Base-by-base conservation (phyloP, 92 coral and sea anemone genomes). In the Plumapathes pennacea region DNA sequence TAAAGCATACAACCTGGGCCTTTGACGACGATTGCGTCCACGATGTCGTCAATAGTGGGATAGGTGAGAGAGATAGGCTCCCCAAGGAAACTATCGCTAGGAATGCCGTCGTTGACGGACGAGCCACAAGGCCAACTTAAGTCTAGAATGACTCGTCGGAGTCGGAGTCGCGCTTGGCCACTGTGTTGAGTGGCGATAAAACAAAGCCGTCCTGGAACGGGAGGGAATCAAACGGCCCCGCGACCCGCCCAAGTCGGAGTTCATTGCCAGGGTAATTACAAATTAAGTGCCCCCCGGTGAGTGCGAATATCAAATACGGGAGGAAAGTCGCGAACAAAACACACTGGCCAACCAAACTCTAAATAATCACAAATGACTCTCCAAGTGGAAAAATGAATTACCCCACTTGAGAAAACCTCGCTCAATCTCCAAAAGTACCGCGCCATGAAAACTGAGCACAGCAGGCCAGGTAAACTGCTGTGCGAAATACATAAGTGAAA, bases 61-160 rank as follows among this genome's bases (percentile, higher is more conserved):
- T 60, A 49, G 17, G 31, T 4, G 11, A 71, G 12, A 5, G 22
- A 14, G 14, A 49, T 20, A 18, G 30, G 62, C 13, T 48, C 53
- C 7, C 69, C 70, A 1, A 71, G 50, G 34, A n/a, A 41, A 15
- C 46, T 14, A 1, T 39, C 75, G 12, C 49, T 18, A 4, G 65
- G 56, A 21, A 71, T 71, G 20, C 55, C 59, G 2, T 71, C 61
- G 44, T 71, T 71, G 0, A 71, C 62, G 8, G 78, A 71, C n/a
- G 13, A 11, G 26, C 78, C 78, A 29, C 29, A 28, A 8, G 78
- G 78, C 61, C 69, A 71, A 13, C 78, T 71, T 2, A 71, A 40
- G 20, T 60, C 70, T 0, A 71, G 60, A 28, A 71, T 50, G 5
- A 58, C 44, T 14, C 78, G 31, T 20, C 51, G 46, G n/a, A n/a